Base-by-base conservation (phyloP, 2,797 vertebrate species). In the Lutjanus campechanus region DNA sequence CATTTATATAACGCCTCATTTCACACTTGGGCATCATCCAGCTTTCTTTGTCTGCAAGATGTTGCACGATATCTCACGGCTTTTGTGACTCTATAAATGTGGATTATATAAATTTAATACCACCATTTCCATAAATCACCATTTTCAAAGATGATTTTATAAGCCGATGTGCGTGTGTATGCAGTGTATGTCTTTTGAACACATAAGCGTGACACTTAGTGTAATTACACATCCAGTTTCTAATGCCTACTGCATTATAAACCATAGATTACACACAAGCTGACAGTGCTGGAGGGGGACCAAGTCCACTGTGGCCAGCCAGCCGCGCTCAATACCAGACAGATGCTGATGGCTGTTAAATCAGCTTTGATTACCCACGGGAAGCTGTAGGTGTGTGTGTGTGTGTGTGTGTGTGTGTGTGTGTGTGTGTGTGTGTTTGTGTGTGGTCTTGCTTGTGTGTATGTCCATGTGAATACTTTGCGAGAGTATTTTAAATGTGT, bases 301-400 rank as follows among this genome's bases (percentile, higher is more conserved):
- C 89, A 89, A 82, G 80, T 87, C 86, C 73, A 36, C 84, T 20
- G 85, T 58, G 89, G 62, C 75, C 62, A 56, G 66, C 71, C 68
- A 59, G 85, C 75, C 66, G 5, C 29, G 29, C 77, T 85, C 69
- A 56, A 64, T 49, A 78, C 74, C 78, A 79, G 85, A 89, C 87
- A 91, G 87, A 92, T 90, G 90, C 88, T 88, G 81, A 77, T 75
- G 73, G 54, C 66, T 71, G 88, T 85, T 88, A 73, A 89, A 90
- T 82, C 86, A 88, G 82, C 77, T 80, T 76, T 79, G 51, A 88
- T 88, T 87, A 85, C 79, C 59, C 64, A 43, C 1, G 77, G 77
- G 81, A 84, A 76, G 47, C 63, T 72, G 66, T 43, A 9, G 47
- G 79, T 78, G 64, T 79, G 79, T 41, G 55, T 59, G 15, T 29